Conservation (phyloP, 2,888 invertebrate genomes). For the Anthophora plumipes region DNA sequence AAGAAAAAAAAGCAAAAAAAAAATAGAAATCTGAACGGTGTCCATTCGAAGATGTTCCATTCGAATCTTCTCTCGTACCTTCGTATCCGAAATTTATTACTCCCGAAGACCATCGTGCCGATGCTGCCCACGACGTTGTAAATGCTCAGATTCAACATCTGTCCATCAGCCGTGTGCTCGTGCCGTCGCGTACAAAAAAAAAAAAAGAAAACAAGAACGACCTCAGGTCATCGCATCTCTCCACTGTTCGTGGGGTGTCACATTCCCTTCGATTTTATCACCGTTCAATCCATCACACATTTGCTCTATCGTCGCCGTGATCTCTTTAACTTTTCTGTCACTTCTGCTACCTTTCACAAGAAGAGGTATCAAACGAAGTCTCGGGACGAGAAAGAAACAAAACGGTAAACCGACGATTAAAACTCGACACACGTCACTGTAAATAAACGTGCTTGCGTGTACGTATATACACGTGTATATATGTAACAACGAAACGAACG, state of each 20-base stretch:
- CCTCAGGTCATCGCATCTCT: slow-evolving; percentile 66
- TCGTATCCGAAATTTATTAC: slow-evolving; percentile 86
- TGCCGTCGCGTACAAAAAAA: slow-evolving; percentile 30
- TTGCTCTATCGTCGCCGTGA: slow-evolving; percentile 44
- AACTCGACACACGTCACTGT: slow-evolving; percentile 5
- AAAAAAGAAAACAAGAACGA: no score
- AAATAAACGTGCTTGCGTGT: no score
- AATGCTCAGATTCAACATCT: slow-evolving; percentile 82
- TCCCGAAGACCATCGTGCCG: slow-evolving; percentile 83
- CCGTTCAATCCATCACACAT: slow-evolving; percentile 54
- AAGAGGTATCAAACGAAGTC: no score
- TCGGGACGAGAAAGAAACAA: not conserved
- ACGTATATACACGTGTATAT: no score
- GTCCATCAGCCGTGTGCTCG: slow-evolving; percentile 59
- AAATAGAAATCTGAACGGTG: not conserved
- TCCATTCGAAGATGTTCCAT: not conserved
- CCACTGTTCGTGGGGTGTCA: no score
- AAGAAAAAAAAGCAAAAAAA: not conserved
- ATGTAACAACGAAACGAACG: not conserved
- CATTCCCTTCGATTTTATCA: no score
- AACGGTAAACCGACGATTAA: not conserved
- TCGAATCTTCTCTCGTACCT: slow-evolving; percentile 81
- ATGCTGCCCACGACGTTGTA: slow-evolving; percentile 79
- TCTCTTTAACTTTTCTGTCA: not conserved
- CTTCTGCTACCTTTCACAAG: slow-evolving; percentile 1